Evolutionary conservation across 1,140 invertebrate species (phyloP).

Genomic region (Diorhabda elongata): DNA sequence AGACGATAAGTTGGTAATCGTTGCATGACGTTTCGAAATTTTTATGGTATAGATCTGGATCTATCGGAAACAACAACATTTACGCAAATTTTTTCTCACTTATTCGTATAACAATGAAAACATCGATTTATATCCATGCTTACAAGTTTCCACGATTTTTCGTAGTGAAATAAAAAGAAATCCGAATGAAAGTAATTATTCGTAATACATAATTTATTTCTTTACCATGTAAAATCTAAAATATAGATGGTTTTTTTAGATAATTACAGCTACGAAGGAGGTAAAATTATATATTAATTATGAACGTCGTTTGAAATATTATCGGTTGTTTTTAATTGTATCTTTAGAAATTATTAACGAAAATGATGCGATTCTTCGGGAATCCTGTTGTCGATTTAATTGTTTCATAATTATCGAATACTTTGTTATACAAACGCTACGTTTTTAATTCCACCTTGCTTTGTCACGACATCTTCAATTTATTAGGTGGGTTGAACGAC

Average conservation of each 20-base stretch:
- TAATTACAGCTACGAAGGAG: too few species aligned
- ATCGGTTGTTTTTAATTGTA: slow-evolving; percentile 21
- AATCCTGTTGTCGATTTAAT: slow-evolving; percentile 39
- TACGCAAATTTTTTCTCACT: too few species aligned
- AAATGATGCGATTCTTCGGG: slow-evolving; percentile 22
- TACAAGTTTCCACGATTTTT: too few species aligned
- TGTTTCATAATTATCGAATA: slow-evolving; percentile 28
- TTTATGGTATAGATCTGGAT: too few species aligned
- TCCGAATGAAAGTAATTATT: not conserved
- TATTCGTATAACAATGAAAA: too few species aligned
- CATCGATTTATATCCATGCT: too few species aligned
- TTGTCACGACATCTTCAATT: slow-evolving; percentile 7
- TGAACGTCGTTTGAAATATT: not conserved
- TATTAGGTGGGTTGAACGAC: too few species aligned
- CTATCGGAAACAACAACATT: too few species aligned
- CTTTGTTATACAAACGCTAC: not conserved
- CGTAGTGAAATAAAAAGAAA: not conserved
- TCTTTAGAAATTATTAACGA: slow-evolving; percentile 33
- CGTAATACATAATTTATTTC: not conserved
- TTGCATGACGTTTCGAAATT: too few species aligned
- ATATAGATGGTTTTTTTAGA: too few species aligned
- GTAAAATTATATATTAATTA: not conserved
- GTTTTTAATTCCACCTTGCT: not conserved
- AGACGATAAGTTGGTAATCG: too few species aligned
- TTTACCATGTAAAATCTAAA: not conserved